Base-by-base conservation (phyloP, 2,113 vertebrate species). In the Pseudolaguvia tuberculata region DNA sequence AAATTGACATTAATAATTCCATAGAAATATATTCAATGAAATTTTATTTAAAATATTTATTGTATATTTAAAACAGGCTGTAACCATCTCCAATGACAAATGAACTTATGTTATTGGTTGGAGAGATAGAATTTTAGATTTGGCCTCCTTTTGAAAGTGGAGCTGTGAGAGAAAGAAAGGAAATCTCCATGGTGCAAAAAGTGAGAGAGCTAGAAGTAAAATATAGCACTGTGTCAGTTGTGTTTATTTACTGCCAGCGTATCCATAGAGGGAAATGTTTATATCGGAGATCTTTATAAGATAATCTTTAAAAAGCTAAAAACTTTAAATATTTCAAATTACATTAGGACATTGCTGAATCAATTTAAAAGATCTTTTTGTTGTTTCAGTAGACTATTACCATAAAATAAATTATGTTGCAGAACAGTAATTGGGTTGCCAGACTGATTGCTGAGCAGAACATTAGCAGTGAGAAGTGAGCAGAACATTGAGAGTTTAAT, bases 141-240 rank as follows among this genome's bases (percentile, higher is more conserved):
- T 78, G 66, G 66, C 75, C 79, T 74, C 78, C 51, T 80, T 80
- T 66, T 69, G n/a, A 42, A 57, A 66, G n/a, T 35, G 47, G 66
- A 80, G 57, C 39, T 14, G 14, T 39, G 39, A 56, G 58, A 72
- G 23, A 70, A 61, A 61, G 42, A 10, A 35, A 39, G 63, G 70
- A 65, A 63, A 58, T 74, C 77, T 70, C 48, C 50, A 70, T 42
- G 72, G 72, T 70, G 50, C 57, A 27, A 79, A 35, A 70, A 70
- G 45, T 55, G 11, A 67, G 52, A 57, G 31, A 45, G 63, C 50
- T 56, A 23, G 35, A 74, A 20, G 48, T 55, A 25, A 62, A 27
- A 68, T 17, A 31, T 5, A 48, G 17, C 67, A 62, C 39, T 53
- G 62, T 73, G 53, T 69, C 70, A 42, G 39, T 35, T 70, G n/a